A percentile compares a stretch with the other conserved stretches of the same genome.
Evolutionary conservation across 2,888 invertebrate genomes (phyloP).

Genomic region (Sesamia inferens): DNA sequence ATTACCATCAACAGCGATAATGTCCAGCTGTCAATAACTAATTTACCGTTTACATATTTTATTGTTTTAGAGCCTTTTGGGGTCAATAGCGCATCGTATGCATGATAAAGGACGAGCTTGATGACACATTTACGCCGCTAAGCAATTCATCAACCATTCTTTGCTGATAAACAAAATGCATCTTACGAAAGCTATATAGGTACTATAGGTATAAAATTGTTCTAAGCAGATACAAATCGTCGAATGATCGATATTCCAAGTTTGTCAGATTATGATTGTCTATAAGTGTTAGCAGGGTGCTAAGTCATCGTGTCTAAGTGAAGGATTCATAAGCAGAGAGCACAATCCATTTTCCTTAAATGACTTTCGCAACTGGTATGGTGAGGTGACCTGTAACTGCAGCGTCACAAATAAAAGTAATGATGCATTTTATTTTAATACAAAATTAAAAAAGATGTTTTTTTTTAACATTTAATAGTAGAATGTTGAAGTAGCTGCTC

Average conservation of each 20-base stretch:
- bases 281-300: conserved; percentile 33
- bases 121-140: conserved; percentile 51
- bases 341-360: conserved; percentile 35
- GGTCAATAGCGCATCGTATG: conserved; percentile 49
- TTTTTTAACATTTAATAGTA: neutral
- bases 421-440: neutral
- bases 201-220: neutral
- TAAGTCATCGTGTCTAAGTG: conserved; percentile 47
- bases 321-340: conserved; percentile 35
- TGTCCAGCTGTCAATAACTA: conserved; percentile 36
- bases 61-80: conserved; percentile 47
- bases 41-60: conserved; percentile 46
- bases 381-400: neutral
- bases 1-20: conserved; percentile 32
- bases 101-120: conserved; percentile 42
- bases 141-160: conserved; percentile 43
- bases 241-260: conserved; percentile 33
- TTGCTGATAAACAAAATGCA: conserved; percentile 25
- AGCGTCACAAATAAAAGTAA: neutral
- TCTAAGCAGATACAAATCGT: conserved; percentile 8
- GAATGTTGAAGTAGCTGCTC: neutral
- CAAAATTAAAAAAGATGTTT: neutral
- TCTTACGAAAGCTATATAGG: neutral
- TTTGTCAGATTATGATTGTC: conserved; percentile 40
- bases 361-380: conserved; percentile 31